Conservation (phyloP, 2,888 invertebrate genomes). For the Gastracanthus pulcherrimus region DNA sequence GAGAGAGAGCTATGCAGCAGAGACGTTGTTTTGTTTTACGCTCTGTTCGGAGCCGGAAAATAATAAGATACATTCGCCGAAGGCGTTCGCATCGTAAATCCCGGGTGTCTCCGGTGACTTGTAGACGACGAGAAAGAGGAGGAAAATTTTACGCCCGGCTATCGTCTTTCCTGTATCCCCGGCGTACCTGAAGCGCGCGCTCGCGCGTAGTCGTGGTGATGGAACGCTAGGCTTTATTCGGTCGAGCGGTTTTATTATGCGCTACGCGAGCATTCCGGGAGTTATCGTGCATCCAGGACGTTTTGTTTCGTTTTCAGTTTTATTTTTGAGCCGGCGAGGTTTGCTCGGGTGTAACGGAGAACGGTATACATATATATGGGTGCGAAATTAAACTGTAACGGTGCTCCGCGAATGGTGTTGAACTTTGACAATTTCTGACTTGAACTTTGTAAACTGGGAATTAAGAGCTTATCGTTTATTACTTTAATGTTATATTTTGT, state of each 20-base stretch:
- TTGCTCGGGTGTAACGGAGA: no score
- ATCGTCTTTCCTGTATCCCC: background rate
- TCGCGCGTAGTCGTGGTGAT: background rate
- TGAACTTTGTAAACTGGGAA: no score
- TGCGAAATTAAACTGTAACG: no score
- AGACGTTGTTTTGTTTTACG: background rate
- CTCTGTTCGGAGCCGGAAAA: background rate
- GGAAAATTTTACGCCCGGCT: conserved; percentile 16
- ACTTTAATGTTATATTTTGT: no score
- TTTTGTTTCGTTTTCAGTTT: background rate
- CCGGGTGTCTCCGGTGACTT: background rate
- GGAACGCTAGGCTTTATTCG: background rate
- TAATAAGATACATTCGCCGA: conserved; percentile 3
- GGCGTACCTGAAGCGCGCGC: background rate
- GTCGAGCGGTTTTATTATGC: conserved; percentile 4
- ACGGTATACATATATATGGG: no score
- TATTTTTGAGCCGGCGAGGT: no score
- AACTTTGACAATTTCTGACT: no score
- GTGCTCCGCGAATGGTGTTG: no score
- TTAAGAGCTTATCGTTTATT: no score
- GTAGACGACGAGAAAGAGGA: background rate
- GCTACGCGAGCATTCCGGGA: background rate
- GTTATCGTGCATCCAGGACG: background rate
- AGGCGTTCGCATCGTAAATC: conserved; percentile 23
- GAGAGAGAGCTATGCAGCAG: background rate